Percentiles rank a stretch among this genome's conserved stretches.
These are phyloP conservation scores for Spheniscus mendiculus DNA, from an alignment of 2,113 vertebrate genomes.

Conservation along the genomic window DNA sequence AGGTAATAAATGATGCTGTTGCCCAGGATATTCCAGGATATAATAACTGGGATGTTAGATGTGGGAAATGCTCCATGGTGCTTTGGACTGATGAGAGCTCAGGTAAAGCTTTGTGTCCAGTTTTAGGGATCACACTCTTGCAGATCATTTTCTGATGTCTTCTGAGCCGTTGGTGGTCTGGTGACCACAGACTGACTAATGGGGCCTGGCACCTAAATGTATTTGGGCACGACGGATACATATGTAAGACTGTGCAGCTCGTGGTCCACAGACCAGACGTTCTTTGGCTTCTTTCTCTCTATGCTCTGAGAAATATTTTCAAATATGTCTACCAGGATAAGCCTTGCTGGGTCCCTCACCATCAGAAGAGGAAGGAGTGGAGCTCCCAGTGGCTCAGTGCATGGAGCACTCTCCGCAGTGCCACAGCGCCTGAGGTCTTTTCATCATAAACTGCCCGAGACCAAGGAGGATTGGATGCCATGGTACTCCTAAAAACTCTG, in stretches of 20 bases:
- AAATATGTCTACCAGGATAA: neutral
- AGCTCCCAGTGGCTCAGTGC: neutral
- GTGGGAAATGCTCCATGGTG: neutral
- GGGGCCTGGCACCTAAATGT: neutral
- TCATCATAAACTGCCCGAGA: neutral
- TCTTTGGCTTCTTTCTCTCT: neutral
- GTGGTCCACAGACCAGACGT: neutral
- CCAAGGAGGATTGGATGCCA: neutral
- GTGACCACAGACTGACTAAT: neutral
- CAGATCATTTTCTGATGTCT: neutral
- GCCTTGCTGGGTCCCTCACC: neutral
- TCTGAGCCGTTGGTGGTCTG: neutral
- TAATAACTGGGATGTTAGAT: neutral
- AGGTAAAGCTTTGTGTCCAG: neutral
- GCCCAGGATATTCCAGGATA: neutral
- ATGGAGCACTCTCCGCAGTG: neutral
- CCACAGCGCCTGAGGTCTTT: neutral
- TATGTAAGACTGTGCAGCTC: neutral
- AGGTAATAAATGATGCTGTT: neutral
- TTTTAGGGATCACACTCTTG: neutral
- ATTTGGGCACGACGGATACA: rapidly evolving
- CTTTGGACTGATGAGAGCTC: neutral
- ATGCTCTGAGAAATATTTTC: neutral
- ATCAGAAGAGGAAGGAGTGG: neutral
- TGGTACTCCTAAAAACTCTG: neutral